Base-by-base conservation (phyloP, 1,140 invertebrate genomes). In the Globodera rostochiensis region DNA sequence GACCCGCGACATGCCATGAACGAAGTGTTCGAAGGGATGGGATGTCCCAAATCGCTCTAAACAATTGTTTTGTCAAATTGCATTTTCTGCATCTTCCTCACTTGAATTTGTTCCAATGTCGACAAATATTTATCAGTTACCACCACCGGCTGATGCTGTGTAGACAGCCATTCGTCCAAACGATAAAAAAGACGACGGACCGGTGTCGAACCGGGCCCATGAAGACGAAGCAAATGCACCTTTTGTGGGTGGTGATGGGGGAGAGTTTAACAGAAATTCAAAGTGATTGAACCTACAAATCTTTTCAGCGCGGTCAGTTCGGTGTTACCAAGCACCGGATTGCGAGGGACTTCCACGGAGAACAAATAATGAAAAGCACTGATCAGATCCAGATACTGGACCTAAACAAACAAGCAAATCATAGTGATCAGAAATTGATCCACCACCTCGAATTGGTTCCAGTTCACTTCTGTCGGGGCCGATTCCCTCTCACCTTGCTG, bases 1-100 rank as follows among this genome's bases (percentile, higher is more conserved):
- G 94, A 95, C 5, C 95, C 95, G 84, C 92, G 92, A 90, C 97
- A 99, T 4, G 93, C 94, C 36, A 86, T 73, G 82, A 86, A 89
- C 3, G 66, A 73, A 73, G 74, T 77, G 69, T 83, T 83, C n/a
- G 49, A 57, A 11, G 82, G 82, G 57, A 83, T 78, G 15, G 82
- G 82, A 67, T 84, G 82, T 13, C 82, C 82, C 25, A 83, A 60
- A 53, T 82, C 73, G 19, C 60, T 47, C 77, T 84, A 67, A 77
- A 80, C 80, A 80, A 25, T 4, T 15, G 80, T 11, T 13, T 9
- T 8, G 49, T 4, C 57, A 80, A 76, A 73, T 60, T 25, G 47
- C 74, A 70, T 50, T 75, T 64, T n/a, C 13, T 5, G 1, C 47
- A 47, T 13, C 19, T 19, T 47, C 47, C 21, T 69, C 9, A 84